These are phyloP conservation scores for Polylopha cassiicola DNA, from an alignment of 2,888 invertebrate genomes.

Conservation along the genomic window DNA sequence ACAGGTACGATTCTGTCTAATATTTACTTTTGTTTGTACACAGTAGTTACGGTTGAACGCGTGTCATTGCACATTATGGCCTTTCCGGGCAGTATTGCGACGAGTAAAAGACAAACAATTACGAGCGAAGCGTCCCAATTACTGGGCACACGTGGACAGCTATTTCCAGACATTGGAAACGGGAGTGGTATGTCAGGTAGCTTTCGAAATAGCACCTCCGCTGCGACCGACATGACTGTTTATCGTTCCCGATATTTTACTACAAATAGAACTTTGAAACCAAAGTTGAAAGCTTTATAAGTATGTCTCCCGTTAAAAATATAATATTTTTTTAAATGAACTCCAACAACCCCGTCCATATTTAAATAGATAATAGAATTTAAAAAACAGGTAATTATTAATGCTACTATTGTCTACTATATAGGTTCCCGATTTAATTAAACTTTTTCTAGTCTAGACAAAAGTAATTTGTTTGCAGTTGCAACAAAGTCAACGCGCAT, in stretches of 20 bases:
- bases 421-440: constrained; percentile 11
- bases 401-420: too few relatives aligned
- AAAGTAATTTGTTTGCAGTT: constrained; percentile 10
- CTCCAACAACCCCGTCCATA: too few relatives aligned
- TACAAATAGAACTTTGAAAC: constrained; percentile 13
- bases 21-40: too few relatives aligned
- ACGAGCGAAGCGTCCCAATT: constrained; percentile 64
- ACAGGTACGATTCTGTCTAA: too few relatives aligned
- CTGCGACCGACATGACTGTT: constrained; percentile 26
- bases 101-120: constrained; percentile 65
- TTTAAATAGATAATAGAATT: too few relatives aligned
- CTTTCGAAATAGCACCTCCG: constrained; percentile 52
- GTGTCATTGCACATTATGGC: constrained; percentile 22
- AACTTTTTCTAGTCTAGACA: not conserved
- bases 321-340: constrained; percentile 8
- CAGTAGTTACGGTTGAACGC: constrained; percentile 23
- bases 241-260: constrained; percentile 16
- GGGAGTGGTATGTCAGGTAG: constrained; percentile 51
- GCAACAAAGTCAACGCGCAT: constrained; percentile 10
- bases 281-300: constrained; percentile 11
- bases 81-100: constrained; percentile 45
- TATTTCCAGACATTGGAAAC: constrained; percentile 59
- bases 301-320: constrained; percentile 5
- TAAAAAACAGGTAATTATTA: too few relatives aligned
- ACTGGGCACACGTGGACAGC: constrained; percentile 53